Conservation (phyloP, 2,113 vertebrate species). For the Tautogolabrus adspersus region DNA sequence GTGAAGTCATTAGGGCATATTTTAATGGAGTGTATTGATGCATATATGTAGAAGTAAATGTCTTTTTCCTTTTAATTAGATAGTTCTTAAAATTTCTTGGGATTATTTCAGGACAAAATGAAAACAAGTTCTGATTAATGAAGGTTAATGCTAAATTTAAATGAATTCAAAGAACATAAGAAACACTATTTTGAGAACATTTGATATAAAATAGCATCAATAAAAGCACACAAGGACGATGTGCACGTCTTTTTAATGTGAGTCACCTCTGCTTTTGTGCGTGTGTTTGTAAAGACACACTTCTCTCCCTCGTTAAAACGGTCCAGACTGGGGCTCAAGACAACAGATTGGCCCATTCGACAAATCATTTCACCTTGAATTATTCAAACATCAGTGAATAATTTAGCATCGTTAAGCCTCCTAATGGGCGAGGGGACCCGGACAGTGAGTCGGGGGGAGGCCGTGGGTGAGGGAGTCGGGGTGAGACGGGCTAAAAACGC, state of each 20-base stretch:
- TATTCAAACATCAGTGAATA: constrained; percentile 76
- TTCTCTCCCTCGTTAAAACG: constrained; percentile 27
- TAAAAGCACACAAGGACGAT: constrained; percentile 3
- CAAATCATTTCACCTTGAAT: constrained; percentile 60
- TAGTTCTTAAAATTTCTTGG: neutral
- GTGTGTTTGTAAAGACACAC: too few species aligned
- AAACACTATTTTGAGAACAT: neutral
- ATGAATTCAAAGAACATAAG: neutral
- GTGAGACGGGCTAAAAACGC: constrained; percentile 18
- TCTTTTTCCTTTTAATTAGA: neutral
- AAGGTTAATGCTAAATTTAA: neutral
- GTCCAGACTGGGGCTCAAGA: constrained; percentile 18
- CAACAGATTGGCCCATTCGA: constrained; percentile 27
- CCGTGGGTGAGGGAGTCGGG: constrained; percentile 1
- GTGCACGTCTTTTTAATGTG: neutral
- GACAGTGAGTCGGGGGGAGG: constrained; percentile 24
- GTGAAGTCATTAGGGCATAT: too few species aligned
- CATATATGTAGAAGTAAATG: too few species aligned
- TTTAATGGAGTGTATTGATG: too few species aligned
- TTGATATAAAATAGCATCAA: neutral
- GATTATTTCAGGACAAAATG: neutral
- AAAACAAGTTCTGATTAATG: neutral
- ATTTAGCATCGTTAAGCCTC: constrained; percentile 64
- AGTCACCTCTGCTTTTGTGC: too few species aligned
- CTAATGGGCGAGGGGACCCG: constrained; percentile 58